Conservation (phyloP, 2,113 vertebrate genomes). For the Chlamydotis undulata region DNA sequence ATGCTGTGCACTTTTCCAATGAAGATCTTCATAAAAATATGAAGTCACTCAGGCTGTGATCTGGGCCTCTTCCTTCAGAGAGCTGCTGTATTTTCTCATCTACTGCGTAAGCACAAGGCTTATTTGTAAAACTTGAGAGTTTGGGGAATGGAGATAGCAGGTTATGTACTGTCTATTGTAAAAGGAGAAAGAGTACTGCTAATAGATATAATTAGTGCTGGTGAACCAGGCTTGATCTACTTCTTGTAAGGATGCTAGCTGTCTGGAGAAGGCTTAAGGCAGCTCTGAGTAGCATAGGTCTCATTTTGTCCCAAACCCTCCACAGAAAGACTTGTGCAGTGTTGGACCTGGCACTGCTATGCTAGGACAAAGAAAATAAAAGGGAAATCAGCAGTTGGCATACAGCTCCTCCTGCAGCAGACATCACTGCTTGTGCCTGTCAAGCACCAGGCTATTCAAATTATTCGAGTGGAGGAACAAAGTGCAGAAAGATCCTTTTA, state of each 20-base stretch:
- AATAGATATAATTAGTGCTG: not conserved
- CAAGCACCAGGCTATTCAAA: not conserved
- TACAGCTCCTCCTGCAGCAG: not conserved
- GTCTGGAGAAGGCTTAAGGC: not conserved
- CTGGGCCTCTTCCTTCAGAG: not conserved
- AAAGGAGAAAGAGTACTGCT: not conserved
- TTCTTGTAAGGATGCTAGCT: not conserved
- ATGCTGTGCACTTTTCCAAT: not conserved
- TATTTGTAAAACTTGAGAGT: not conserved
- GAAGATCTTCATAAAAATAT: constrained; percentile 1
- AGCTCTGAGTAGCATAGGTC: not conserved
- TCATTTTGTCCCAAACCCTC: not conserved
- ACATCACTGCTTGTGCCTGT: not conserved
- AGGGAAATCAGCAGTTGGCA: not conserved
- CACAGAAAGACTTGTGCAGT: not conserved
- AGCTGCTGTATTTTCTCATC: not conserved
- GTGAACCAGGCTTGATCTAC: not conserved
- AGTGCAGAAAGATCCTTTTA: not conserved
- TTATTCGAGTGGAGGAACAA: not conserved
- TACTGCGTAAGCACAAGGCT: not conserved
- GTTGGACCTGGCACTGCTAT: not conserved
- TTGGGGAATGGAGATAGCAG: not conserved
- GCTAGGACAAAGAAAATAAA: not conserved
- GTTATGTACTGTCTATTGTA: not conserved
- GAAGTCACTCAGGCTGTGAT: not conserved